Evolutionary conservation across 2,797 vertebrate genomes (phyloP).

Genomic region (Synaphobranchus kaupii): DNA sequence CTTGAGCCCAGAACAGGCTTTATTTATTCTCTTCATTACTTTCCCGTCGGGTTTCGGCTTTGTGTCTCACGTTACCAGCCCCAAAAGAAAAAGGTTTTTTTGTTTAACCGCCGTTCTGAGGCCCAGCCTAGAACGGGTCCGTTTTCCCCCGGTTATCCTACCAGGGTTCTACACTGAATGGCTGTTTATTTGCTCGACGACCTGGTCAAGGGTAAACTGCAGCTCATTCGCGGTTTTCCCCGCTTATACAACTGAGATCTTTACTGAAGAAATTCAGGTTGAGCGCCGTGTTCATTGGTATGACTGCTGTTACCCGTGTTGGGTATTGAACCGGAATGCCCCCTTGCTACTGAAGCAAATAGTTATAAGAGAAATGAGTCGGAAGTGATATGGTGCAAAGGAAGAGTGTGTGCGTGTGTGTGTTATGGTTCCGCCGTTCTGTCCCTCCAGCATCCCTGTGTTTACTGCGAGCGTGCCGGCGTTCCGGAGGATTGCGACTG

Average conservation of each 20-base stretch:
- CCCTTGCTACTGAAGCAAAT: neutral
- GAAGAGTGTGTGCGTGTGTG: neutral
- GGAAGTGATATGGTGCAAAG: neutral
- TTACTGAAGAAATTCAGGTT: neutral
- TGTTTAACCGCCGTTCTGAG: constrained; percentile 49
- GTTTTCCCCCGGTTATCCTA: neutral
- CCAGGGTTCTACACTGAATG: neutral
- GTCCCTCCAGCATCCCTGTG: neutral
- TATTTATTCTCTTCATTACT: constrained; percentile 54
- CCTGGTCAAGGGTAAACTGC: neutral
- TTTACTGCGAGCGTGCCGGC: neutral
- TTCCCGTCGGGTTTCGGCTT: constrained; percentile 48
- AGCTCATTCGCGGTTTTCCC: neutral
- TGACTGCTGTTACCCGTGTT: neutral
- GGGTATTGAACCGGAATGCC: neutral
- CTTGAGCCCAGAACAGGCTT: constrained; percentile 58
- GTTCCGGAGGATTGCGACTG: neutral
- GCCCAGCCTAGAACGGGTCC: neutral
- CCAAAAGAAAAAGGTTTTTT: constrained; percentile 67
- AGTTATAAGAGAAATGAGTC: neutral
- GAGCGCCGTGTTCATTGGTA: neutral
- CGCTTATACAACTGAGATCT: neutral
- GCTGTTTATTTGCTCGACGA: neutral
- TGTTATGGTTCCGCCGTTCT: neutral
- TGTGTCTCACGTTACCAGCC: constrained; percentile 65